A percentile compares a stretch with the other conserved stretches of the same genome.
phyloP scores from a whole-genome alignment of 2,113 vertebrate genomes.

The Anhinga rufa region DNA sequence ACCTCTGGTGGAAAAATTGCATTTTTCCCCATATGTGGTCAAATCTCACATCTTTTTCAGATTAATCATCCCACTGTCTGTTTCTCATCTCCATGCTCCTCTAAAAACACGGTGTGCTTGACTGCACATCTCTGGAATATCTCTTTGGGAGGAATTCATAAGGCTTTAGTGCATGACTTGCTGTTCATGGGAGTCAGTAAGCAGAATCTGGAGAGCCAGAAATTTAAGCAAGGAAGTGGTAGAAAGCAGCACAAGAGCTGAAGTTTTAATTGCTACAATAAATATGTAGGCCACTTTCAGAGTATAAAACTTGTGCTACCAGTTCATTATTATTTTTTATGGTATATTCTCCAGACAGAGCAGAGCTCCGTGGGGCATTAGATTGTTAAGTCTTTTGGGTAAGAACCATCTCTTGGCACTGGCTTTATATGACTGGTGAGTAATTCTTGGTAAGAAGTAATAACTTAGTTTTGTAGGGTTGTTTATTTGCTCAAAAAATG shows the following conservation, averaged over 20 bases:
- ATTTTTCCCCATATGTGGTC: background rate
- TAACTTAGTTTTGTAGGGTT: slow-evolving; percentile 6
- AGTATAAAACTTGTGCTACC: background rate
- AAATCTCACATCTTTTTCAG: background rate
- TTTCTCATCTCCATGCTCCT: background rate
- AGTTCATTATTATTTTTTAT: slow-evolving; percentile 47
- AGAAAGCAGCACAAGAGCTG: slow-evolving; percentile 1
- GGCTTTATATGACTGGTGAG: background rate
- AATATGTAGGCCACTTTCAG: background rate
- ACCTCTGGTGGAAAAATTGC: background rate
- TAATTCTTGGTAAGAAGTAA: slow-evolving; percentile 5
- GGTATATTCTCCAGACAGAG: background rate
- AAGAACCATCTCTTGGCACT: background rate
- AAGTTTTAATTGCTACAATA: slow-evolving; percentile 32
- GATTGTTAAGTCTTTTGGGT: slow-evolving; percentile 31
- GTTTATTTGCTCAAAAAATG: background rate
- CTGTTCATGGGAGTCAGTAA: background rate
- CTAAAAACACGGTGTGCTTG: background rate
- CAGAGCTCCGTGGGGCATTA: background rate
- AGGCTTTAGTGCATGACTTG: background rate
- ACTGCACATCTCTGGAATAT: background rate
- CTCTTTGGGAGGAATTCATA: background rate
- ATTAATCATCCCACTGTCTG: background rate
- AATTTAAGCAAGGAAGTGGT: background rate
- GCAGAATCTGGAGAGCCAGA: background rate